phyloP scores from a whole-genome alignment of 2,113 vertebrate genomes.

The Paradoxurus hermaphroditus region DNA sequence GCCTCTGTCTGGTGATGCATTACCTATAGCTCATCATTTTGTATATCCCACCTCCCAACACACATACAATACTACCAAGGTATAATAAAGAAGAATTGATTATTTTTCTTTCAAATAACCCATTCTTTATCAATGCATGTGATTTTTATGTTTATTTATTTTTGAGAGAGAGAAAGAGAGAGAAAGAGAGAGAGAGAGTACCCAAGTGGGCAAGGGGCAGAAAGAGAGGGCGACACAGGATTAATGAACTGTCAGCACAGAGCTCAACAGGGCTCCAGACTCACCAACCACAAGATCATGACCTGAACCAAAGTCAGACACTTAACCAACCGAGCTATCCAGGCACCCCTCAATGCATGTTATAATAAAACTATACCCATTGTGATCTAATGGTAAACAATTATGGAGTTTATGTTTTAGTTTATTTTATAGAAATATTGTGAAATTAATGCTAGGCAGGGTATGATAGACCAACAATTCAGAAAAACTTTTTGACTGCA shows the following conservation, averaged over 20 bases:
- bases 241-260: no score
- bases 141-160: no score
- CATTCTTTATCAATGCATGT: not conserved
- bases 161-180: no score
- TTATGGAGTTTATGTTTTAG: not conserved
- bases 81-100: not conserved
- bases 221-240: no score
- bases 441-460: not conserved
- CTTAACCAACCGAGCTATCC: no score
- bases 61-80: not conserved
- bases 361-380: not conserved
- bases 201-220: no score
- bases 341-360: not conserved
- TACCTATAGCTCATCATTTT: not conserved
- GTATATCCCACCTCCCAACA: not conserved
- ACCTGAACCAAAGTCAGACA: no score
- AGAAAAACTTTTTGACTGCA: not conserved
- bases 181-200: no score
- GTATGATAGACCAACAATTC: not conserved
- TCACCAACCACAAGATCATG: no score
- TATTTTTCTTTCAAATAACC: not conserved
- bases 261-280: no score
- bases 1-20: not conserved
- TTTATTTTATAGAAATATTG: not conserved
- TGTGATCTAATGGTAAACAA: not conserved